Evolutionary conservation across 2,113 vertebrate genomes (phyloP).

Genomic region (Strix aluco): DNA sequence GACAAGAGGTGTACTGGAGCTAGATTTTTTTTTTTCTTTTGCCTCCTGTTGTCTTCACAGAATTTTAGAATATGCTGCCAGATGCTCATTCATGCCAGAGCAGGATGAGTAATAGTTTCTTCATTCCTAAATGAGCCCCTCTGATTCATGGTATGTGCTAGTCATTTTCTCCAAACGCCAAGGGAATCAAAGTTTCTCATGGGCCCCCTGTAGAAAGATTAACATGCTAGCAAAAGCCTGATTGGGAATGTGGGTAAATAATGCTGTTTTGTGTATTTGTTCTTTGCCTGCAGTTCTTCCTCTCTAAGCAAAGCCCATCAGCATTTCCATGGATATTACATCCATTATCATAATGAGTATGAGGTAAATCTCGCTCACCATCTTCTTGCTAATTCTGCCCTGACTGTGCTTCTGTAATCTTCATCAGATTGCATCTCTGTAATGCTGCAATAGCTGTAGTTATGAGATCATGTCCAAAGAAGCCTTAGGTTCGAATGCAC

Average conservation of each 20-base stretch:
- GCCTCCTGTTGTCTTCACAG: slow-evolving; percentile 65
- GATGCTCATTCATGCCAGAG: slow-evolving; percentile 64
- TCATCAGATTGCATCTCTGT: background rate
- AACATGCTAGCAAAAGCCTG: slow-evolving; percentile 8
- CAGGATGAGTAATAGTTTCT: slow-evolving; percentile 61
- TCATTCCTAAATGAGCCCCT: slow-evolving; percentile 46
- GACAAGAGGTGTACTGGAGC: background rate
- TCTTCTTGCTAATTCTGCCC: slow-evolving; percentile 42
- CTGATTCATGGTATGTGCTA: slow-evolving; percentile 34
- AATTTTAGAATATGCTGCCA: slow-evolving; percentile 43
- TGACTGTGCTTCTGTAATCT: slow-evolving; percentile 7
- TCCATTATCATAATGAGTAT: slow-evolving; percentile 40
- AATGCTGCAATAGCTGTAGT: background rate
- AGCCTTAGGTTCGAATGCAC: background rate
- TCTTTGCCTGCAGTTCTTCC: slow-evolving; percentile 57
- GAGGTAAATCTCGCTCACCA: slow-evolving; percentile 38
- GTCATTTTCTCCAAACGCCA: slow-evolving; percentile 16
- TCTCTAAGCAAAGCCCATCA: slow-evolving; percentile 48
- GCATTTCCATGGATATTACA: slow-evolving; percentile 61
- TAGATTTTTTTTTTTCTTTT: background rate
- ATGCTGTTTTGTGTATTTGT: background rate
- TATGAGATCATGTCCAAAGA: background rate
- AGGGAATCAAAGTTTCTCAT: slow-evolving; percentile 42
- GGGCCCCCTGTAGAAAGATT: slow-evolving; percentile 38
- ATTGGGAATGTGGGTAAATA: slow-evolving; percentile 38